Conservation (phyloP, 2,113 vertebrate species). For the Phasianus colchicus region DNA sequence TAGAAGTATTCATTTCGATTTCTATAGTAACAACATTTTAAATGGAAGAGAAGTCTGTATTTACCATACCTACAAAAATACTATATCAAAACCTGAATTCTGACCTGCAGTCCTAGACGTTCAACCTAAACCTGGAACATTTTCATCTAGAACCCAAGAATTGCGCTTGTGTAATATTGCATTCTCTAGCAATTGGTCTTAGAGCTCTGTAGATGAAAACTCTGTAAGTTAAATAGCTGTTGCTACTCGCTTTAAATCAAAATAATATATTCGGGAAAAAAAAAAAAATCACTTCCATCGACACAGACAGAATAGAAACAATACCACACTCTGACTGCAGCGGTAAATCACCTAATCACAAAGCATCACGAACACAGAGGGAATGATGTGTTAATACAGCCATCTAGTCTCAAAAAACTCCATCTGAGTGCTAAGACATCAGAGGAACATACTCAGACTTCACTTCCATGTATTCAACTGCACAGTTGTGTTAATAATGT, state of each 20-base stretch:
- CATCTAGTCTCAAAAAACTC: neutral
- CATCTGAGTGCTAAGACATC: neutral
- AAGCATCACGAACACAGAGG: neutral
- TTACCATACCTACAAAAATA: neutral
- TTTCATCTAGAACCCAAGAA: neutral
- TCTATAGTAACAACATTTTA: neutral
- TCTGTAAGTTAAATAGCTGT: neutral
- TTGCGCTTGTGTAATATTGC: neutral
- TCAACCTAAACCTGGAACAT: neutral
- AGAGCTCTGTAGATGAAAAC: neutral
- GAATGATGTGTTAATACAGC: neutral
- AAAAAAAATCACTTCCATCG: neutral
- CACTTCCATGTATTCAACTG: neutral
- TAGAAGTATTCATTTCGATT: neutral
- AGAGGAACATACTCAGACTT: neutral
- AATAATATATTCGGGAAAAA: neutral
- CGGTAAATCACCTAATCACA: neutral
- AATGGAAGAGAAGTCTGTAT: neutral
- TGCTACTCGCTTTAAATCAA: neutral
- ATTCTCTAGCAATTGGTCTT: neutral
- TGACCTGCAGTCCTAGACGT: neutral
- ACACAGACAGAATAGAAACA: neutral
- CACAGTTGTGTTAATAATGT: fast-evolving
- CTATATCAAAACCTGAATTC: neutral
- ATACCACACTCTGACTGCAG: neutral